A percentile compares a stretch with the other conserved stretches of the same genome.
Evolutionary conservation across 2,797 vertebrate genomes (phyloP).

Genomic region (Labroides dimidiatus): DNA sequence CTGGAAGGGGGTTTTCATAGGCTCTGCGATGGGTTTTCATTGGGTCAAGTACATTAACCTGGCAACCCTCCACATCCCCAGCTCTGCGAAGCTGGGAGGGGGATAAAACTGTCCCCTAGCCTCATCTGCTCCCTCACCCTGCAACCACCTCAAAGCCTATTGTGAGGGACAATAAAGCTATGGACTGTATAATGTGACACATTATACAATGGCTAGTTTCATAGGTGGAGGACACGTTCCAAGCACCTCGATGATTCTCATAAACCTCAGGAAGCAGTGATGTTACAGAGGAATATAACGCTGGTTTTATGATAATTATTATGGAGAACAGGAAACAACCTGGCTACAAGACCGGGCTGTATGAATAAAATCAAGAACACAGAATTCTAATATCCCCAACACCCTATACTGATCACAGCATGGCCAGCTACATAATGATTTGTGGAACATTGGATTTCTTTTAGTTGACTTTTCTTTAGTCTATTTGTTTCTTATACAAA

Average conservation of each 20-base stretch:
- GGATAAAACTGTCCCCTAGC: constrained; percentile 54
- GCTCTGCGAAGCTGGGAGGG: constrained; percentile 42
- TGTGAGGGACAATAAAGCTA: constrained; percentile 54
- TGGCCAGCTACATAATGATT: too few relatives aligned
- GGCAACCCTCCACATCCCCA: constrained; percentile 69
- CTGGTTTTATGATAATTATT: constrained; percentile 25
- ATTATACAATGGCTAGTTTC: constrained; percentile 34
- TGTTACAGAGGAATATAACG: constrained; percentile 10
- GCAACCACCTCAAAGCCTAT: constrained; percentile 39
- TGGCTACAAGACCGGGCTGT: not conserved
- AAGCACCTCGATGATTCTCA: constrained; percentile 31
- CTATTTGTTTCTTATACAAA: too few relatives aligned
- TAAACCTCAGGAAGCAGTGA: constrained; percentile 27
- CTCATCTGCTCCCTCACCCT: constrained; percentile 52
- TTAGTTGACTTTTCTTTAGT: too few relatives aligned
- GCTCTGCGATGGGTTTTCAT: constrained; percentile 73
- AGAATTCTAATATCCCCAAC: too few relatives aligned
- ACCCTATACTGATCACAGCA: too few relatives aligned
- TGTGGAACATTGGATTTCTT: too few relatives aligned
- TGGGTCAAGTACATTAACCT: constrained; percentile 85
- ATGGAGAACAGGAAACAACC: not conserved
- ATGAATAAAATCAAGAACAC: not conserved
- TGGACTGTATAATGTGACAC: constrained; percentile 50
- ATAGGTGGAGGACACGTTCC: constrained; percentile 23
- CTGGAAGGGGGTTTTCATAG: constrained; percentile 75